These are phyloP conservation scores for Pyrgus malvae DNA, from an alignment of 2,888 invertebrate genomes.

Conservation along the genomic window DNA sequence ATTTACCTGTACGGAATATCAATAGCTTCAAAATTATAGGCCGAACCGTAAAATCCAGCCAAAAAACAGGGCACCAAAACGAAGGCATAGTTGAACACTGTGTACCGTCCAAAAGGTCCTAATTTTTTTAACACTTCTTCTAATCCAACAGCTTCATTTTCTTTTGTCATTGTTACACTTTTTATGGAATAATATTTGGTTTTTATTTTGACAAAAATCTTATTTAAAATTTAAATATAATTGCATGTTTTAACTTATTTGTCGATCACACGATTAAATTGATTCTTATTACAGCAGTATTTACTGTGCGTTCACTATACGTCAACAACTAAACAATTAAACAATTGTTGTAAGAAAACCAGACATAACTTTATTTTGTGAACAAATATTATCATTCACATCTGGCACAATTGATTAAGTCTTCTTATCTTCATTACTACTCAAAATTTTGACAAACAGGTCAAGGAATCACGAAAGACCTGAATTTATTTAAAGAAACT, in stretches of 20 bases:
- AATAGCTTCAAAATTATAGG: conserved; percentile 30
- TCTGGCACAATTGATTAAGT: background rate
- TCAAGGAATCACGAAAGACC: background rate
- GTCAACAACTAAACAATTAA: too few relatives aligned
- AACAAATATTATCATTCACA: background rate
- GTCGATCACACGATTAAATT: too few relatives aligned
- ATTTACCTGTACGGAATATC: conserved; percentile 28
- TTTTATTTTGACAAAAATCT: background rate
- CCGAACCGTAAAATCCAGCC: conserved; percentile 27
- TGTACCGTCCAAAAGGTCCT: conserved; percentile 31
- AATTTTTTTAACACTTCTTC: conserved; percentile 29
- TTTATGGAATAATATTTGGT: too few relatives aligned
- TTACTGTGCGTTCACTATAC: too few relatives aligned
- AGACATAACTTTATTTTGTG: background rate
- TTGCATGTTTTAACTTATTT: background rate
- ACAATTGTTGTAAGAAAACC: background rate
- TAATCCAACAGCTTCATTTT: conserved; percentile 4
- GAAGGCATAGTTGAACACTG: conserved; percentile 23
- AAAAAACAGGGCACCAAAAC: conserved; percentile 25
- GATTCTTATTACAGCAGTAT: too few relatives aligned
- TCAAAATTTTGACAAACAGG: background rate
- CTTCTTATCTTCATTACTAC: background rate
- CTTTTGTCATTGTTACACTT: background rate
- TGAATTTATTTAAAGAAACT: background rate
- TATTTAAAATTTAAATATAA: background rate